Evolutionary conservation across 2,113 vertebrate genomes (phyloP).

Genomic region (Grammomys dolichurus): DNA sequence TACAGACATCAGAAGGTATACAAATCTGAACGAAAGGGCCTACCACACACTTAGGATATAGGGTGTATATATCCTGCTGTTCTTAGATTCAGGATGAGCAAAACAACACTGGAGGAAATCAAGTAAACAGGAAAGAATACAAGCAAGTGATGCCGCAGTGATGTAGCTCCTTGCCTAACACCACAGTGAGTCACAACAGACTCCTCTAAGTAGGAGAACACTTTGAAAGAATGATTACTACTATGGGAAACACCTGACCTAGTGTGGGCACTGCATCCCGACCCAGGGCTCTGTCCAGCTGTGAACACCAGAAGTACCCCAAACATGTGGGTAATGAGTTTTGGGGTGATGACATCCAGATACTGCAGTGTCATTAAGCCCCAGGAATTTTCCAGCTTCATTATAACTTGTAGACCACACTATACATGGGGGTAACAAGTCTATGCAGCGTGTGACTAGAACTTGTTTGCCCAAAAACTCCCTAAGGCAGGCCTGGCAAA

Average conservation of each 20-base stretch:
- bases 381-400: neutral
- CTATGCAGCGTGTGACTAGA: neutral
- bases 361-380: neutral
- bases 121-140: neutral
- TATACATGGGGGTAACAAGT: neutral
- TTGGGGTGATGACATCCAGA: too few species aligned
- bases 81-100: neutral
- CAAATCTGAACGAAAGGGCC: neutral
- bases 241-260: neutral
- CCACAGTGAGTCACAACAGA: neutral
- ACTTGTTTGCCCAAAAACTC: neutral
- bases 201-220: neutral
- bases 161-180: neutral
- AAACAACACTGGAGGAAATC: neutral
- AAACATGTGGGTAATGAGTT: neutral
- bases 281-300: neutral
- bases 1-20: neutral
- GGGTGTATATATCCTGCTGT: too few species aligned
- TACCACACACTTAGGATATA: neutral
- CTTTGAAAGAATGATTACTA: too few species aligned
- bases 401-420: neutral
- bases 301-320: neutral
- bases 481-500: neutral
- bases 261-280: neutral
- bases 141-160: neutral